A percentile compares a stretch with the other conserved stretches of the same genome.
Conservation (phyloP, 2,797 vertebrate species). For the Sylvia borin region DNA sequence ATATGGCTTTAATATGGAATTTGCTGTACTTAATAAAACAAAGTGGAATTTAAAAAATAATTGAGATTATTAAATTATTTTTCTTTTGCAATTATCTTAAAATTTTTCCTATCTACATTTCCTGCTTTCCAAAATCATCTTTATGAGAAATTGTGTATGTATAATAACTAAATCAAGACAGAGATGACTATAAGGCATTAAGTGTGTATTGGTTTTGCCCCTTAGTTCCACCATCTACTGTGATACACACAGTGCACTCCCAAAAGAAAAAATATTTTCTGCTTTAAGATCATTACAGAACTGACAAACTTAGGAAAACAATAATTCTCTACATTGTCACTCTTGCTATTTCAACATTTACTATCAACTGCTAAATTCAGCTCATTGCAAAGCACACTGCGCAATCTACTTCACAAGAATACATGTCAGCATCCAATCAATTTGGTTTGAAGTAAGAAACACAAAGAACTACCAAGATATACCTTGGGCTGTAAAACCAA, state of each 20-base stretch:
- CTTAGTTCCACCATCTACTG: not conserved
- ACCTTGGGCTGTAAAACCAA: not conserved
- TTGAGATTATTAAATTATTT: not conserved
- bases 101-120: not conserved
- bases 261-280: constrained; percentile 15
- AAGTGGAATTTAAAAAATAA: not conserved
- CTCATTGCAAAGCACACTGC: not conserved
- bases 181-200: not conserved
- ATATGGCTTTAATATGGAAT: not conserved
- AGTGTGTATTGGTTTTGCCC: not conserved
- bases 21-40: not conserved
- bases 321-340: not conserved
- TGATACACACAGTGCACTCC: not conserved
- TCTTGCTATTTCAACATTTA: not conserved
- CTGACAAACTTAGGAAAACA: constrained; percentile 7
- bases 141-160: not conserved
- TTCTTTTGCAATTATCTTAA: not conserved
- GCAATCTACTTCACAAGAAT: not conserved
- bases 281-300: not conserved
- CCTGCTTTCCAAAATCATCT: not conserved
- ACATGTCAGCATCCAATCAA: not conserved
- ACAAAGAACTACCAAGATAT: not conserved
- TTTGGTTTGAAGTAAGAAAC: not conserved
- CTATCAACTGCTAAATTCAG: not conserved
- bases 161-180: not conserved